Base-by-base conservation (phyloP, 2,797 vertebrate species). In the Antrozous pallidus region DNA sequence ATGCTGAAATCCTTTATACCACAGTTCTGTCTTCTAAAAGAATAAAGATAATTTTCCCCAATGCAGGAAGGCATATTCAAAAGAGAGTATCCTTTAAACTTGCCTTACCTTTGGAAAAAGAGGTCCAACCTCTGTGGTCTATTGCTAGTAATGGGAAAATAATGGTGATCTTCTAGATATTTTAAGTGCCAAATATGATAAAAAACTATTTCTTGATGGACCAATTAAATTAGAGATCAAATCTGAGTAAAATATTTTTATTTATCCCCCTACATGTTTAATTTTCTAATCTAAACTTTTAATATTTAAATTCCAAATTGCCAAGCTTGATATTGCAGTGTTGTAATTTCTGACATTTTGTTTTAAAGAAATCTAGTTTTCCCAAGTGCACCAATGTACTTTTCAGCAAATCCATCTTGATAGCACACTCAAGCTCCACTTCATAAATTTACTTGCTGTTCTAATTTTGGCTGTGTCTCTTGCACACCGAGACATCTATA, bases 401-500 rank as follows among this genome's bases (percentile, higher is more conserved):
- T 90, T 80, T 36, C 45, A 86, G 84, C 92, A 95, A 93, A 87
- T 80, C 5, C 61, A 63, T 67, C 40, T 49, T 75, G 26, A 47
- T 4, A 28, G 26, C 6, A 26, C 26, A 69, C 70, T 78, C 38
- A 58, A 26, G 13, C 28, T 38, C 22, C 38, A 33, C 13, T 70
- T 20, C 56, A 36, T 26, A 33, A 26, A 40, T 28, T 16, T 45
- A 51, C 17, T 40, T 69, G 33, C 56, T 74, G 11, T 6, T 88
- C 28, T 85, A 42, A 73, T 40, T 51, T 80, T 71, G 95, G 47
- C 93, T 87, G 4, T 24, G 92, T 84, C 26, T 28, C 85, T 38
- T 94, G 88, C 94, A 93, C 70, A 73, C 42, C 47, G n/a, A 94
- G 93, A 67, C 90, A 92, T 73, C 93, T 97, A 96, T 97, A 97